Percentiles rank a stretch among this genome's conserved stretches.
Conservation (phyloP, 2,888 invertebrate genomes). For the Noctua janthina region DNA sequence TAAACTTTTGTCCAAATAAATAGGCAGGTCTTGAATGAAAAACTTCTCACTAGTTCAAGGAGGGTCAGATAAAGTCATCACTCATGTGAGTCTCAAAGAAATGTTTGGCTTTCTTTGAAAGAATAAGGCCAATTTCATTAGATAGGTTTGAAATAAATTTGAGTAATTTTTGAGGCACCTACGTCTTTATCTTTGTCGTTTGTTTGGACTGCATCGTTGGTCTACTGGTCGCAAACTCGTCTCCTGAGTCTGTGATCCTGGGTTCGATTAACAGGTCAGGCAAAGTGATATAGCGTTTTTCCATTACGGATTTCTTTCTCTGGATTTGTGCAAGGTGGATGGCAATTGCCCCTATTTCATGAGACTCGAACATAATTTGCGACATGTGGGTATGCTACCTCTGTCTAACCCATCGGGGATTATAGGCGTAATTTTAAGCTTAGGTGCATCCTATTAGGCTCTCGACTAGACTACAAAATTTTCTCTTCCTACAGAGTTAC, state of each 20-base stretch:
- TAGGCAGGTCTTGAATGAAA: conserved; percentile 23
- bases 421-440: neutral
- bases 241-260: neutral
- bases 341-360: neutral
- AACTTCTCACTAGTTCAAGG: conserved; percentile 25
- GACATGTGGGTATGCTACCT: neutral
- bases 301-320: neutral
- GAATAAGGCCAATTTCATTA: neutral
- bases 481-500: neutral
- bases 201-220: no score
- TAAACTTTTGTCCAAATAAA: conserved; percentile 18
- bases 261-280: neutral
- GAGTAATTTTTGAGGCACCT: neutral
- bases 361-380: neutral
- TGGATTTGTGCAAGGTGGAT: neutral
- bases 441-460: neutral
- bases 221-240: neutral
- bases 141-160: neutral
- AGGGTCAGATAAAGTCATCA: conserved; percentile 12
- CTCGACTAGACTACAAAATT: neutral
- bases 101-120: conserved; percentile 6
- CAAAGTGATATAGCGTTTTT: no score
- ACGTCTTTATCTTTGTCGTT: neutral
- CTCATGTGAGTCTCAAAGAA: conserved; percentile 6
- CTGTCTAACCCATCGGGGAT: neutral